phyloP scores from a whole-genome alignment of 2,797 vertebrate species.

The Mormyrops boulengeri region DNA sequence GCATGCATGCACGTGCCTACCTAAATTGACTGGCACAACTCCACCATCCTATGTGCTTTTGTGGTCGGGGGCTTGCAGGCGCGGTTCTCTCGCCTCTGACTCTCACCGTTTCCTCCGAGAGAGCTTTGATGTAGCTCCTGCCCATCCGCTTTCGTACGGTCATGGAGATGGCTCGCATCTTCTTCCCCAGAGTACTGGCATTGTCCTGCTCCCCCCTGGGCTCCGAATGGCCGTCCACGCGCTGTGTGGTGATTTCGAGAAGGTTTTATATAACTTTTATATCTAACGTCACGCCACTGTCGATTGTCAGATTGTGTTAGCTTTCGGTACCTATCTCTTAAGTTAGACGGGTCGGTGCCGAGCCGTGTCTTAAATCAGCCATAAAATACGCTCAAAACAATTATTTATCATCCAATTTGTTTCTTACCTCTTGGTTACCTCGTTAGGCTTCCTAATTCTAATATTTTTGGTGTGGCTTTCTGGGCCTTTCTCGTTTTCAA shows the following conservation, averaged over 20 bases:
- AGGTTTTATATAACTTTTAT: neutral
- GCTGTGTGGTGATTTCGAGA: conserved; percentile 14
- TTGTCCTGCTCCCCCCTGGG: conserved; percentile 61
- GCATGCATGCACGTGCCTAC: neutral
- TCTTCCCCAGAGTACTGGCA: conserved; percentile 76
- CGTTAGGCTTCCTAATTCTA: too few relatives aligned
- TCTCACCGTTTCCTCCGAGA: conserved; percentile 81
- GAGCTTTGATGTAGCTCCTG: conserved; percentile 79
- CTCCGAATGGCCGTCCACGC: conserved; percentile 57
- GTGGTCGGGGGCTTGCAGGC: neutral
- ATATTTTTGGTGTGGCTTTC: too few relatives aligned
- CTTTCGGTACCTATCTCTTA: too few relatives aligned
- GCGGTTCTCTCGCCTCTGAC: neutral
- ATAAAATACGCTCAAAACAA: too few relatives aligned
- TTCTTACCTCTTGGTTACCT: too few relatives aligned
- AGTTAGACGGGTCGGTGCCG: too few relatives aligned
- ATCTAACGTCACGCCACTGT: conserved; percentile 6
- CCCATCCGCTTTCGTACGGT: conserved; percentile 89
- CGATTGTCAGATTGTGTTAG: too few relatives aligned
- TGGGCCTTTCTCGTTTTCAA: too few relatives aligned
- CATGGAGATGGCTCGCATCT: conserved; percentile 89
- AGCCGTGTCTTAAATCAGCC: too few relatives aligned
- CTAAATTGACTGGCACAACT: neutral
- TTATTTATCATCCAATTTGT: too few relatives aligned
- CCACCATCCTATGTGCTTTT: neutral